Base-by-base conservation (phyloP, 2,113 vertebrate species). In the Desmodus rotundus region DNA sequence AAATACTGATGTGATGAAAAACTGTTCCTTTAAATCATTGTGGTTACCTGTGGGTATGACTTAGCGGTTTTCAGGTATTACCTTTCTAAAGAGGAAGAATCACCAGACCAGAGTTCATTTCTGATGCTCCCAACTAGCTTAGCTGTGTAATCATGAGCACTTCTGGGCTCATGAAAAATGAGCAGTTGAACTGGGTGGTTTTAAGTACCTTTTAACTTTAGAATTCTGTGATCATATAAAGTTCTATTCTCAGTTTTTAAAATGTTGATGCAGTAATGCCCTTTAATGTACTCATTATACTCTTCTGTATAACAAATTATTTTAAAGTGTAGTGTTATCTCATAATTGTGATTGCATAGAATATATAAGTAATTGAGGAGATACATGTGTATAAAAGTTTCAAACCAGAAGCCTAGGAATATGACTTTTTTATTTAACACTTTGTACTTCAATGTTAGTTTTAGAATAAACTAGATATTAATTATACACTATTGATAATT, bases 361-460 rank as follows among this genome's bases (percentile, higher is more conserved):
- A 80, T 87, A 43, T 73, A 52, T 85, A 76, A 93, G 47, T 93
- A 73, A 76, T 70, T 89, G 41, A 89, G 16, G 16, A 52, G 12
- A 11, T 86, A 16, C 6, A 5, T 54, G 1, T 81, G 1, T 74
- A 43, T 63, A 80, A 92, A 94, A 84, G 5, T 97, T 93, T 91
- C 91, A 95, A 93, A 94, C 28, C 17, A 89, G 65, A 95, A 92
- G 5, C 24, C n/a, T 81, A 45, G 65, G 65, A 95, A 82, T 93
- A 89, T 87, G 56, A 33, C 41, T 5, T n/a, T 93, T 93, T 96
- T 61, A 47, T 91, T 74, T 95, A 92, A 89, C 47, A 65, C 20
- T 17, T 11, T 36, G 19, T 76, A 72, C 58, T 63, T 83, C 70
- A 87, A 70, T 73, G 76, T 96, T 81, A 36, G 24, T 85, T 93